A percentile compares a stretch with the other conserved stretches of the same genome.
These are phyloP conservation scores for Chelonus insularis DNA, from an alignment of 1,140 invertebrate species.

Conservation along the genomic window DNA sequence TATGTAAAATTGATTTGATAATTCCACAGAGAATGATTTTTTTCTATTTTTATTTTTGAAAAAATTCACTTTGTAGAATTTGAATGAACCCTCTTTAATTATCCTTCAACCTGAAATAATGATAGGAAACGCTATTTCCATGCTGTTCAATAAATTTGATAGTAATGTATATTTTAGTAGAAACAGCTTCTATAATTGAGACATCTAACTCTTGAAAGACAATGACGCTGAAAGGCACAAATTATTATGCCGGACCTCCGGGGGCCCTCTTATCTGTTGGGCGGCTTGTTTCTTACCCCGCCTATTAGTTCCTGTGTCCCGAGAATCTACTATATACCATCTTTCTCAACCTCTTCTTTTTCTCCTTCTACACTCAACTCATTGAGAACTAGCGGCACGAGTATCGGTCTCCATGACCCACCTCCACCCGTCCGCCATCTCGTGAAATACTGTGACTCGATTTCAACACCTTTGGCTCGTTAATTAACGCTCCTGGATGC, in stretches of 20 bases:
- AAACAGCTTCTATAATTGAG: conserved; percentile 33
- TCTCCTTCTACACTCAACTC: conserved; percentile 5
- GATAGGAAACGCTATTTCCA: no score
- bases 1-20: no score
- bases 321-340: conserved; percentile 16
- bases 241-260: conserved; percentile 34
- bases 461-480: conserved; percentile 51
- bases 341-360: background rate
- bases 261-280: conserved; percentile 44
- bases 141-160: no score
- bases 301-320: conserved; percentile 51
- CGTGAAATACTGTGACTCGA: conserved; percentile 53
- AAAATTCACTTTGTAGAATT: no score
- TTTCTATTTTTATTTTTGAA: no score
- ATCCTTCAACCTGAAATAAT: no score
- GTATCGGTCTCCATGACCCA: background rate
- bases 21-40: no score
- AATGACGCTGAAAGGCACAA: conserved; percentile 20
- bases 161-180: no score
- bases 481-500: conserved; percentile 51
- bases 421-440: conserved; percentile 25
- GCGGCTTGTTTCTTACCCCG: conserved; percentile 49
- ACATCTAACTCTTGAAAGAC: conserved; percentile 16
- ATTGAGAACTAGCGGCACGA: conserved; percentile 10
- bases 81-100: no score